phyloP scores from a whole-genome alignment of 2,797 vertebrate genomes.

The Telmatherina bonti region DNA sequence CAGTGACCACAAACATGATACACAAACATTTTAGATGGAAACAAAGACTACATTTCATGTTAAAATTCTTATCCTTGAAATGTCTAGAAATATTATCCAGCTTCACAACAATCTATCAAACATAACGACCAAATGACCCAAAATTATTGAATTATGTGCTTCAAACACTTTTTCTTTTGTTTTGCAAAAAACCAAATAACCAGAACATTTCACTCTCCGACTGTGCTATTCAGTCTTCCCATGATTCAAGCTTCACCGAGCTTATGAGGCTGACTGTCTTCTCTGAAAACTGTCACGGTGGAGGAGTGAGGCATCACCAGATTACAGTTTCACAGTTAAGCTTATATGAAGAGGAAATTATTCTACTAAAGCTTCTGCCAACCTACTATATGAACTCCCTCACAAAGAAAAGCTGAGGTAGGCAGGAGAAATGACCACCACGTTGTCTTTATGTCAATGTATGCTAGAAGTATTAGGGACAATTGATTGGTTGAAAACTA shows the following conservation, averaged over 20 bases:
- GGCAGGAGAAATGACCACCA: constrained; percentile 70
- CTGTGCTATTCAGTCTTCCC: constrained; percentile 14
- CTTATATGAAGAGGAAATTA: constrained; percentile 35
- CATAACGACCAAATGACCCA: constrained; percentile 10
- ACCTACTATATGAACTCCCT: constrained; percentile 23
- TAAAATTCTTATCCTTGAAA: constrained; percentile 28
- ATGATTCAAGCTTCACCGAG: constrained; percentile 26
- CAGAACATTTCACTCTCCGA: neutral
- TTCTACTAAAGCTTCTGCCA: constrained; percentile 24
- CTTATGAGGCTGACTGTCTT: constrained; percentile 21
- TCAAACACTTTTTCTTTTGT: constrained; percentile 5
- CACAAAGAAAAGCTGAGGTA: constrained; percentile 77
- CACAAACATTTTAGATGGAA: constrained; percentile 29
- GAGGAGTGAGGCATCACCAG: constrained; percentile 27
- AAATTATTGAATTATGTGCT: constrained; percentile 5
- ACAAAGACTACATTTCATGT: constrained; percentile 26
- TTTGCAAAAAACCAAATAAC: neutral
- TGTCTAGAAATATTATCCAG: constrained; percentile 53
- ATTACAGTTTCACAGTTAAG: constrained; percentile 53
- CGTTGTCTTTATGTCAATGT: constrained; percentile 33
- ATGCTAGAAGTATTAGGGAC: constrained; percentile 40
- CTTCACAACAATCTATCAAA: constrained; percentile 40
- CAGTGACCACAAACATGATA: constrained; percentile 37
- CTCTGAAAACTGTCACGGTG: constrained; percentile 22
- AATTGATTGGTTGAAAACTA: constrained; percentile 21